Base-by-base conservation (phyloP, 2,888 invertebrate species). In the Tyria jacobaeae region DNA sequence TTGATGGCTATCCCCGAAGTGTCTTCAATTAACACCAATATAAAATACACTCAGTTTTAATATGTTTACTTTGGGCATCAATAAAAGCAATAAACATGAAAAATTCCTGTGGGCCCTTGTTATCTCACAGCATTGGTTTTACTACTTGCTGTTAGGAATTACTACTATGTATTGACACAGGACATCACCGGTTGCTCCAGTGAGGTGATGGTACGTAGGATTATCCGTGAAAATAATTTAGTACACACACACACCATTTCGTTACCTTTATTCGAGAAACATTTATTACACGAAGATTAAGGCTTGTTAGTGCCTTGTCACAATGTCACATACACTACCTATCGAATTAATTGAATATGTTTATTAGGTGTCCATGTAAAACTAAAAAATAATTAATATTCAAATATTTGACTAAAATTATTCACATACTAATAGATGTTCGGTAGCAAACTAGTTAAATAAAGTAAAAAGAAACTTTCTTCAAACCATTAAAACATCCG, bases 21-120 rank as follows among this genome's bases (percentile, higher is more conserved):
- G 55, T 70, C 64, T 74, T 75, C 75, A 77, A 77, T 77, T 77
- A 77, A 75, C 76, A 77, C 64, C 35, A 61, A 48, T 70, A 73
- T 73, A 75, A 77, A 76, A 75, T 54, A 70, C 66, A 67, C 54
- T 72, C 44, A 62, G 55, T 15, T 73, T 75, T 75, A 75, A 75
- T 75, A 75, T 77, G 75, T 77, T 77, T 77, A 70, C 75, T 69
- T 75, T 65, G 53, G 56, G 34, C 54, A 64, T 52, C 68, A 71
- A 77, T 77, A 75, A 73, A 75, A 75, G 60, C 52, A 55, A 77
- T 75, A 73, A 74, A 74, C 57, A 69, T 37, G 60, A 71, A 66
- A 44, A 39, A 67, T 60, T 51, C 44, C 53, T 56, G 62, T 27
- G 63, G 54, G 63, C 61, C n/a, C 63, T 71, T 63, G 67, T 71